phyloP scores from a whole-genome alignment of 2,113 vertebrate genomes.

The Ahaetulla prasina region DNA sequence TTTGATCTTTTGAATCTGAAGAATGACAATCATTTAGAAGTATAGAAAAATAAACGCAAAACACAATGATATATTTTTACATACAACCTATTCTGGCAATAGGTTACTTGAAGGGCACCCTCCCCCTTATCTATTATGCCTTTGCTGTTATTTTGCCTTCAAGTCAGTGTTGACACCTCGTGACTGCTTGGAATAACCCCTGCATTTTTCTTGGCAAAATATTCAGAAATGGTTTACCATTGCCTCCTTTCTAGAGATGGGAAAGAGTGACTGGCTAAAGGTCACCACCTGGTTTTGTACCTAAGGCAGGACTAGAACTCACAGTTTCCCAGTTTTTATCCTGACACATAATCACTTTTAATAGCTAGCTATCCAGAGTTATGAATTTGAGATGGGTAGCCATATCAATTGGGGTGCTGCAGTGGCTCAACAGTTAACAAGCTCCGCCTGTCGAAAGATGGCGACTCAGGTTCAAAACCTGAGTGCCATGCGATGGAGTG shows the following conservation, averaged over 20 bases:
- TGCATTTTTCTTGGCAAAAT: not conserved
- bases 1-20: not conserved
- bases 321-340: not conserved
- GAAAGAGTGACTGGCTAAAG: not conserved
- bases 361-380: not conserved
- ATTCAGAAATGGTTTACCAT: not conserved
- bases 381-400: not conserved
- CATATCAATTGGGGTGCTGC: not conserved
- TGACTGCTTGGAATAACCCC: not conserved
- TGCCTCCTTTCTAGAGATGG: not conserved
- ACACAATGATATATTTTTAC: not conserved
- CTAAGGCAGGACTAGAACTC: not conserved
- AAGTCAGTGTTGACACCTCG: not conserved
- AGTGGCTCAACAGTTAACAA: not conserved
- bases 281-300: not conserved
- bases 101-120: not conserved
- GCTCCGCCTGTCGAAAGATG: not conserved
- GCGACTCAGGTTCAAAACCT: not conserved
- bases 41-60: not conserved
- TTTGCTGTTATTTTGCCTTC: not conserved
- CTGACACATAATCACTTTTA: not conserved
- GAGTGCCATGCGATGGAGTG: not conserved
- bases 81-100: not conserved
- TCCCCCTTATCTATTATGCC: not conserved
- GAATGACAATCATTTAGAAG: not conserved